Conservation (phyloP, 2,797 vertebrate species). For the Cygnus olor region DNA sequence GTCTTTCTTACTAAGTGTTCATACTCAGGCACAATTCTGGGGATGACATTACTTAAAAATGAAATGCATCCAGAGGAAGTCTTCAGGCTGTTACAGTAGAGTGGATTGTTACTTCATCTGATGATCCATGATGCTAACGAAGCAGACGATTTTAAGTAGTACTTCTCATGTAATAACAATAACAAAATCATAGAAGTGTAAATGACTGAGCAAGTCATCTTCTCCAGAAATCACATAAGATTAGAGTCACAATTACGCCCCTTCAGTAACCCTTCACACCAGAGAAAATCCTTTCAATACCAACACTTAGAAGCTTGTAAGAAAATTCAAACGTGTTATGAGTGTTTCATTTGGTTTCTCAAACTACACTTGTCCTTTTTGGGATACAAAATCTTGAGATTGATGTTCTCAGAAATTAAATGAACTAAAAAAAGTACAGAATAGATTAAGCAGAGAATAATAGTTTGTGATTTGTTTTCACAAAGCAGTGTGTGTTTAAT, state of each 20-base stretch:
- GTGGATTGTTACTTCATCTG: background rate
- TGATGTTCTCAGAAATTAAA: slow-evolving; percentile 6
- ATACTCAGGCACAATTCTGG: background rate
- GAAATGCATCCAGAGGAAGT: background rate
- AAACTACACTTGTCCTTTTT: background rate
- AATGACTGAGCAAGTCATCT: background rate
- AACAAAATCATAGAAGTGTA: background rate
- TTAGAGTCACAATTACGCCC: background rate
- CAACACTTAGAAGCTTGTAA: background rate
- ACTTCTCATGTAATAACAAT: background rate
- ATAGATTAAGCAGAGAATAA: background rate
- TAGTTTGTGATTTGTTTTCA: background rate
- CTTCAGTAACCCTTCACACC: background rate
- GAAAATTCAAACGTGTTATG: background rate
- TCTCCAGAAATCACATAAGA: background rate
- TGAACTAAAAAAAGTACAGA: background rate
- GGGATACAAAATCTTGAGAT: background rate
- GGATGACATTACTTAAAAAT: background rate
- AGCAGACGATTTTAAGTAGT: slow-evolving; percentile 1
- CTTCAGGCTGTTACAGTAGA: background rate
- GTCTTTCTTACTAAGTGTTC: background rate
- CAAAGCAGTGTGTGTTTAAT: background rate
- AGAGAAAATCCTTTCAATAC: background rate
- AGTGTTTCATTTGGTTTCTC: background rate
- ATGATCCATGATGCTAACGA: background rate